These are phyloP conservation scores for Calameuta idolon DNA, from an alignment of 2,888 invertebrate genomes.

Conservation along the genomic window DNA sequence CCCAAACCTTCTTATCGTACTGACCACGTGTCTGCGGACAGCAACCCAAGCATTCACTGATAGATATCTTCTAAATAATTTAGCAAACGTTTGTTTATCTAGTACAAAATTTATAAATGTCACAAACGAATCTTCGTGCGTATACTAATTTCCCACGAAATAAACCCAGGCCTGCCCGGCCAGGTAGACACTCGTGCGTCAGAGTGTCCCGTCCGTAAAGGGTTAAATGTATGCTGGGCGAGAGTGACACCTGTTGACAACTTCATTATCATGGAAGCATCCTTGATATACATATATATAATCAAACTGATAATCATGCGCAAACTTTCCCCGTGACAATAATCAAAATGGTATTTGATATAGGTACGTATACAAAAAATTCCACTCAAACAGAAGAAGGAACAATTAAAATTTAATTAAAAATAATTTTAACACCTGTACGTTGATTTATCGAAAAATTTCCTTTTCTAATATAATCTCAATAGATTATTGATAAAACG, in stretches of 20 bases:
- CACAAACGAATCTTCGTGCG: too few relatives aligned
- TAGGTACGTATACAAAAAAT: neutral
- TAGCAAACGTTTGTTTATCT: too few relatives aligned
- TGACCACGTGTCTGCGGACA: too few relatives aligned
- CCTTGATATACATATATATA: neutral
- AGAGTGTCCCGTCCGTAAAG: too few relatives aligned
- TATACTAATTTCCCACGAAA: too few relatives aligned
- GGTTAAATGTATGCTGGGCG: neutral
- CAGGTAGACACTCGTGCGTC: too few relatives aligned
- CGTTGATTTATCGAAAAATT: neutral
- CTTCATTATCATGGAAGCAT: neutral
- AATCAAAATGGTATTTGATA: neutral
- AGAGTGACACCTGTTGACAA: neutral
- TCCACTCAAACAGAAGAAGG: neutral
- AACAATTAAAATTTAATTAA: neutral
- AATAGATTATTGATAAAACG: neutral
- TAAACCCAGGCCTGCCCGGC: too few relatives aligned
- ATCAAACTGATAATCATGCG: neutral
- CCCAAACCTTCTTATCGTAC: too few relatives aligned
- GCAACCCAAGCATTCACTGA: too few relatives aligned
- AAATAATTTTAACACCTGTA: neutral
- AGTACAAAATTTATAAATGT: too few relatives aligned
- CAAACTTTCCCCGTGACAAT: neutral
- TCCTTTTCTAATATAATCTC: neutral
- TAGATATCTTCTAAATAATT: too few relatives aligned